A percentile compares a stretch with the other conserved stretches of the same genome.
phyloP scores from a whole-genome alignment of 2,113 vertebrate genomes.

The Bolborhynchus lineola region DNA sequence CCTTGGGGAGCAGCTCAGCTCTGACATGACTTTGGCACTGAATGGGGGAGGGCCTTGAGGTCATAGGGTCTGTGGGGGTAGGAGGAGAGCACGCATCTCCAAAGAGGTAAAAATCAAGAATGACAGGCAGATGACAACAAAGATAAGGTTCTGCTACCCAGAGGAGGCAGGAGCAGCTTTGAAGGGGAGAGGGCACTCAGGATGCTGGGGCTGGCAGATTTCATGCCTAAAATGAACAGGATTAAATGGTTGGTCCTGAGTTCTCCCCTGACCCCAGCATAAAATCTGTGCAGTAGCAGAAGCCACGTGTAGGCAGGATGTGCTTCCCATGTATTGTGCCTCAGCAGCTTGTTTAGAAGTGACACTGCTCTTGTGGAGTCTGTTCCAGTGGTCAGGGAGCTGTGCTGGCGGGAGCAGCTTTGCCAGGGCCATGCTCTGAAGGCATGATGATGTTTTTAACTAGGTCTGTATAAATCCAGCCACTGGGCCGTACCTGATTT shows the following conservation, averaged over 20 bases:
- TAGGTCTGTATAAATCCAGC: neutral
- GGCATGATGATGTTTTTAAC: neutral
- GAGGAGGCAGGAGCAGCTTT: neutral
- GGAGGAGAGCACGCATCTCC: neutral
- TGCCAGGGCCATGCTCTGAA: neutral
- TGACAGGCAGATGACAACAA: neutral
- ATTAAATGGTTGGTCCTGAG: neutral
- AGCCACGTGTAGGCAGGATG: fast-evolving
- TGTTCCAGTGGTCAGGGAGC: neutral
- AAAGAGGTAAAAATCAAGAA: neutral
- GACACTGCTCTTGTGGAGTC: too few species aligned
- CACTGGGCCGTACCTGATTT: neutral
- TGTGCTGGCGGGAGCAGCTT: neutral
- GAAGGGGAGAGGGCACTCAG: neutral
- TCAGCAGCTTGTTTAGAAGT: neutral
- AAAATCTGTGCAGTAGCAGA: neutral
- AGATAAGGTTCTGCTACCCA: neutral
- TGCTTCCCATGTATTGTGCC: neutral
- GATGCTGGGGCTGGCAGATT: neutral
- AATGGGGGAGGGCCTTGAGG: neutral
- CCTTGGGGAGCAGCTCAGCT: neutral
- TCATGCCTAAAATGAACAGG: neutral
- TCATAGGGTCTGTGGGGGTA: neutral
- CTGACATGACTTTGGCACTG: neutral
- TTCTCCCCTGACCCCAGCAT: neutral